Evolutionary conservation across 35 echinoderm and acorn worm genomes (phyloP), one percentile per base, ranked within the genome.

Genomic region (Apostichopus japonicus): DNA sequence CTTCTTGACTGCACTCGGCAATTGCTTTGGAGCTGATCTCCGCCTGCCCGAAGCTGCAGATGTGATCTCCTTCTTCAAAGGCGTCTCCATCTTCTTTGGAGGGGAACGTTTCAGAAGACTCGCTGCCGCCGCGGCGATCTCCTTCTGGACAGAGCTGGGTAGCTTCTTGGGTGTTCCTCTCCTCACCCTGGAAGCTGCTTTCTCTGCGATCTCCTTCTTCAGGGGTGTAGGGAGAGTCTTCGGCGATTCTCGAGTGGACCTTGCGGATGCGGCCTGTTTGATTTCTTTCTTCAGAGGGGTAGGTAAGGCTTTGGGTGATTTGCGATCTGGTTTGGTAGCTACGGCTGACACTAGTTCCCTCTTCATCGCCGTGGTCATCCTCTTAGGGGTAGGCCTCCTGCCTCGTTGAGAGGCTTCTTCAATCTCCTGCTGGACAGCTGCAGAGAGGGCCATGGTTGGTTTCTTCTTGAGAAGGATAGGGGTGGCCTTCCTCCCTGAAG

Each of bases 51-150:
- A 75, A 93, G 94, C 90, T 19, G 79, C 84, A 23, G 73, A 76
- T 8, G 54, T 70, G 0, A 91, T 92, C 16, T 77, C 80, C 54
- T 96, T 91, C 79, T 93, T 93, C 92, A 96, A 53, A 17, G 95
- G 95, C 14, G 92, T 93, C 8, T 10, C 79, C 95, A 96, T 93
- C 86, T 92, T 96, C 84, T 96, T 97, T 8, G 95, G 92, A 71
- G 87, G 76, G 54, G 82, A 33, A 24, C 15, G 24, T 65, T 96
- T 96, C 56, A 55, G 61, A 25, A 19, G 65, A 44, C 83, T 53
- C 14, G 56, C 84, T 78, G 91, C 94, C 5, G 77, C 80, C 1
- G 78, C 81, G 10, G 80, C 78, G 2, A 94, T 91, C 70, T 91
- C 65, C 24, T 84, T 94, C 70, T 92, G 72, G 16, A 97, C 10